Percentiles rank a stretch among this genome's conserved stretches.
phyloP scores from a whole-genome alignment of 2,797 vertebrate genomes.

The Sebastolobus alascanus region DNA sequence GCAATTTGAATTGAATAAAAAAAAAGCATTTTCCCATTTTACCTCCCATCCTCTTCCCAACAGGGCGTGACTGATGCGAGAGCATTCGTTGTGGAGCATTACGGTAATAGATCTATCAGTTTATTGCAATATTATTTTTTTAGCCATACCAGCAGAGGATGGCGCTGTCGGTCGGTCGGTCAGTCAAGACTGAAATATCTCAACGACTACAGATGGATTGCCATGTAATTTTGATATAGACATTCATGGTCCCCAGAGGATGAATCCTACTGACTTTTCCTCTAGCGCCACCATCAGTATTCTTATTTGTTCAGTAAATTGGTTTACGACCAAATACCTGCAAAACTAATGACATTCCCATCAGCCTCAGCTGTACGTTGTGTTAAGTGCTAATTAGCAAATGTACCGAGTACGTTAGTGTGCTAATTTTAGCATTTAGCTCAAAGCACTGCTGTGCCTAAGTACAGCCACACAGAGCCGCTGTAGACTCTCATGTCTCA shows the following conservation, averaged over 20 bases:
- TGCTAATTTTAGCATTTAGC: too few species aligned
- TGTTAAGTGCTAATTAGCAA: too few species aligned
- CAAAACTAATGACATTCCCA: too few species aligned
- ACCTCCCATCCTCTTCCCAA: slow-evolving; percentile 2
- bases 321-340: too few species aligned
- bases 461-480: too few species aligned
- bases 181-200: not conserved
- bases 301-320: too few species aligned
- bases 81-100: slow-evolving; percentile 66
- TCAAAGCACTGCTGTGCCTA: too few species aligned
- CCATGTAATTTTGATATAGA: not conserved
- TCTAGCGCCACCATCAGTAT: not conserved
- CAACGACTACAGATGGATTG: not conserved
- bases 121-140: not conserved
- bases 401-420: too few species aligned
- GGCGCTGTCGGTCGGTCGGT: not conserved
- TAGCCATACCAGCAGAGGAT: not conserved
- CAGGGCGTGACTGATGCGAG: slow-evolving; percentile 62
- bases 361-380: too few species aligned
- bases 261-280: not conserved
- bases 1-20: not conserved
- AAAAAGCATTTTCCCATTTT: not conserved
- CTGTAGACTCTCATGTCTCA: too few species aligned
- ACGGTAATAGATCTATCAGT: slow-evolving; percentile 54
- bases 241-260: not conserved